Conservation (phyloP, 2,888 invertebrate species). For the Spilarctia lutea region DNA sequence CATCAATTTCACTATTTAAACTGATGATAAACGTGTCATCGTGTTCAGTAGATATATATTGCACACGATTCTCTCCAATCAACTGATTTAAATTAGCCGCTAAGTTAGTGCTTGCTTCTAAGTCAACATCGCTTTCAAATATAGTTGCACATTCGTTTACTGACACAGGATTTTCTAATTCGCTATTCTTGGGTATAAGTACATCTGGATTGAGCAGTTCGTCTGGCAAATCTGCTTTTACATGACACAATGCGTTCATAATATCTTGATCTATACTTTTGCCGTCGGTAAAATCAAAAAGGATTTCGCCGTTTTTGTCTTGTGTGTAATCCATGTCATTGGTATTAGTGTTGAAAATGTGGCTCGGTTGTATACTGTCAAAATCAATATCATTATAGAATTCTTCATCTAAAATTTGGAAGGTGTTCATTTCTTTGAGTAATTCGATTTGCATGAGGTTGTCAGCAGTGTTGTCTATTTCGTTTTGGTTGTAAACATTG, state of each 20-base stretch:
- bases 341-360: constrained; percentile 72
- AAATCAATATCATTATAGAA: constrained; percentile 79
- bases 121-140: constrained; percentile 81
- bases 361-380: constrained; percentile 75
- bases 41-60: constrained; percentile 81
- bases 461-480: constrained; percentile 60
- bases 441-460: constrained; percentile 79
- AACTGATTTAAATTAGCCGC: constrained; percentile 81
- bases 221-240: constrained; percentile 71
- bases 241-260: constrained; percentile 73
- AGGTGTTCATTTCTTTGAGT: constrained; percentile 77
- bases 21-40: constrained; percentile 83
- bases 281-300: constrained; percentile 72
- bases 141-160: constrained; percentile 81
- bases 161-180: constrained; percentile 59
- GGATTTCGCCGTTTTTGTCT: constrained; percentile 67
- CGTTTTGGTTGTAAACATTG: constrained; percentile 60
- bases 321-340: constrained; percentile 66
- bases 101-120: constrained; percentile 79
- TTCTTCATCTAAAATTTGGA: constrained; percentile 79
- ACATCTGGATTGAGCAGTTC: constrained; percentile 68
- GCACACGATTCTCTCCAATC: constrained; percentile 80
- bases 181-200: constrained; percentile 52
- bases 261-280: constrained; percentile 76
- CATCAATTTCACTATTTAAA: constrained; percentile 80